These are phyloP conservation scores for Tachycineta bicolor DNA, from an alignment of 2,113 vertebrate genomes.

Conservation along the genomic window DNA sequence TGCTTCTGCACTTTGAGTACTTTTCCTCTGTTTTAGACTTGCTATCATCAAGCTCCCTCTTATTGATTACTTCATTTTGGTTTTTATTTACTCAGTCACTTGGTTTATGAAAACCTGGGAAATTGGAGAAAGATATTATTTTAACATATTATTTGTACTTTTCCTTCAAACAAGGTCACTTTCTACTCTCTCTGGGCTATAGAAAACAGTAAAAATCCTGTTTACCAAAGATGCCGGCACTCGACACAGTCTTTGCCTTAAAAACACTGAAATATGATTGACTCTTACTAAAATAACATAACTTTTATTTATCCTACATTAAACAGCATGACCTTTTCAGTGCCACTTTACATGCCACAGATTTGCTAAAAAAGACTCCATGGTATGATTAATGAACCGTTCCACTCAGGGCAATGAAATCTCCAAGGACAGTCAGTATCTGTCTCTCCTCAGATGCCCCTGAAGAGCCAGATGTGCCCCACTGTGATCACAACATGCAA, in stretches of 20 bases:
- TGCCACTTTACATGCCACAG: constrained; percentile 14
- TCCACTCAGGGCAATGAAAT: background rate
- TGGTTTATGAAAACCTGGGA: background rate
- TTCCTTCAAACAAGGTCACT: background rate
- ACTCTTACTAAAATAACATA: constrained; percentile 48
- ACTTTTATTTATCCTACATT: constrained; percentile 45
- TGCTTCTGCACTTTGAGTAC: background rate
- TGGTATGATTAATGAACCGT: constrained; percentile 17
- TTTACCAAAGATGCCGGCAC: background rate
- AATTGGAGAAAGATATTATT: background rate
- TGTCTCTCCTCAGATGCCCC: background rate
- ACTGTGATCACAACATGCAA: too few species aligned
- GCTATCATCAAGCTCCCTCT: background rate
- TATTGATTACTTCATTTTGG: background rate
- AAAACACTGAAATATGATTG: constrained; percentile 24
- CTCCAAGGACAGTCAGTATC: background rate
- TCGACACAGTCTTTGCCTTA: constrained; percentile 16
- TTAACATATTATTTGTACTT: background rate
- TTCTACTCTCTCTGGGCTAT: background rate
- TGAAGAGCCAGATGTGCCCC: background rate
- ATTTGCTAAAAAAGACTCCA: constrained; percentile 13
- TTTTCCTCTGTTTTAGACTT: background rate
- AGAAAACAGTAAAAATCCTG: background rate
- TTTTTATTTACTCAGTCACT: background rate
- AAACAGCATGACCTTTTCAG: constrained; percentile 58